phyloP scores from a whole-genome alignment of 2,888 invertebrate species.

The Scaptomyza polygonia region DNA sequence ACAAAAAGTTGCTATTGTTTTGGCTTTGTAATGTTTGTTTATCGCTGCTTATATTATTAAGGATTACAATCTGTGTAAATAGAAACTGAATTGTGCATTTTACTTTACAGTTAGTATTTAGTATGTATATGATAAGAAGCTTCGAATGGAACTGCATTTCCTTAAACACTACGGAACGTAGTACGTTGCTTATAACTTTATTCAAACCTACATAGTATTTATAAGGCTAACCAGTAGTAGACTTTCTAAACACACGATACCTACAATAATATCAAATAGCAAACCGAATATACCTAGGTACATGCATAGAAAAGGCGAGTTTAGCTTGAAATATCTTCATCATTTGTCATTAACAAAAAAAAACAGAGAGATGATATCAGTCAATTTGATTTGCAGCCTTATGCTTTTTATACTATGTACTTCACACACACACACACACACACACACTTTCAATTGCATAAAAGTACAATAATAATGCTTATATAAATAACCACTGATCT shows the following conservation, averaged over 20 bases:
- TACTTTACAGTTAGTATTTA: conserved; percentile 23
- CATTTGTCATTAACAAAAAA: conserved; percentile 14
- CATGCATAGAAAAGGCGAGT: conserved; percentile 5
- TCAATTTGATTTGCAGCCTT: conserved; percentile 70
- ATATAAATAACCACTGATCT: conserved; percentile 28
- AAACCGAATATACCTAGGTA: conserved; percentile 24
- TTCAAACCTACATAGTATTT: conserved; percentile 17
- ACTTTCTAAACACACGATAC: conserved; percentile 49
- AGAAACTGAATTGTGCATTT: conserved; percentile 50
- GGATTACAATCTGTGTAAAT: conserved; percentile 35
- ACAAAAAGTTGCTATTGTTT: conserved; percentile 39
- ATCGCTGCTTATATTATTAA: conserved; percentile 5
- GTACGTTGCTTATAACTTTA: conserved; percentile 37
- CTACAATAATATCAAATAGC: conserved; percentile 39
- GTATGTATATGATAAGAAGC: conserved; percentile 33
- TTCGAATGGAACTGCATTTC: conserved; percentile 46
- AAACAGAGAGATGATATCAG: conserved; percentile 20
- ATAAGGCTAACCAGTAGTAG: conserved; percentile 43
- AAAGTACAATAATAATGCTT: conserved; percentile 42
- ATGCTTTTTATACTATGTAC: conserved; percentile 34
- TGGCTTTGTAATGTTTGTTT: conserved; percentile 41
- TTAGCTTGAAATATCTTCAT: conserved; percentile 9
- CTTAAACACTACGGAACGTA: conserved; percentile 15
- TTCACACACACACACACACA: background rate
- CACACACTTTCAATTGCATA: conserved; percentile 29